Conservation (phyloP, 2,113 vertebrate species). For the Galeopterus variegatus region DNA sequence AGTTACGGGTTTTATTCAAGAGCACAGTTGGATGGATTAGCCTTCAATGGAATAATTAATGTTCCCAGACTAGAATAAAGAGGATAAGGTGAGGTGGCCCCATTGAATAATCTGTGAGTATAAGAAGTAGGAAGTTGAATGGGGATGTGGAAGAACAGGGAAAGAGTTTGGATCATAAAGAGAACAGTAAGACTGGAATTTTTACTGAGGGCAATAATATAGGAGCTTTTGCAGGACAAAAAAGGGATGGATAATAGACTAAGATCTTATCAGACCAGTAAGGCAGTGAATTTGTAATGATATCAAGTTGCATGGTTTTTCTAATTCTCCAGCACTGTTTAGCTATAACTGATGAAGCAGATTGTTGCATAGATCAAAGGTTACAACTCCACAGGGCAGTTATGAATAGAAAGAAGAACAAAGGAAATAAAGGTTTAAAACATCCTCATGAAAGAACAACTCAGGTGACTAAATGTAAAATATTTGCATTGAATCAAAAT, state of each 20-base stretch:
- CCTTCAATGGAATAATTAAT: neutral
- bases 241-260: neutral
- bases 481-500: neutral
- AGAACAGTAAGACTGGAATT: neutral
- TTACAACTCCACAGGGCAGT: neutral
- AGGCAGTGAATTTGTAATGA: neutral
- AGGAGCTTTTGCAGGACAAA: neutral
- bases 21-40: neutral
- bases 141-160: neutral
- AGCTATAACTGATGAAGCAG: neutral
- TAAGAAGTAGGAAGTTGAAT: neutral
- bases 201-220: neutral
- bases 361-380: neutral
- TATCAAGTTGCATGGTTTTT: neutral
- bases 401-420: neutral
- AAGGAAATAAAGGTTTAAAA: neutral
- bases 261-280: neutral
- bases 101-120: neutral
- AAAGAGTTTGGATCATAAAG: neutral
- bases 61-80: neutral
- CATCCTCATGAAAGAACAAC: neutral
- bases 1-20: neutral
- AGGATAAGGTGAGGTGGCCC: neutral
- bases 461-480: neutral
- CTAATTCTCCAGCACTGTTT: neutral